Evolutionary conservation across 2,113 vertebrate species (phyloP).

Genomic region (Tiliqua scincoides): DNA sequence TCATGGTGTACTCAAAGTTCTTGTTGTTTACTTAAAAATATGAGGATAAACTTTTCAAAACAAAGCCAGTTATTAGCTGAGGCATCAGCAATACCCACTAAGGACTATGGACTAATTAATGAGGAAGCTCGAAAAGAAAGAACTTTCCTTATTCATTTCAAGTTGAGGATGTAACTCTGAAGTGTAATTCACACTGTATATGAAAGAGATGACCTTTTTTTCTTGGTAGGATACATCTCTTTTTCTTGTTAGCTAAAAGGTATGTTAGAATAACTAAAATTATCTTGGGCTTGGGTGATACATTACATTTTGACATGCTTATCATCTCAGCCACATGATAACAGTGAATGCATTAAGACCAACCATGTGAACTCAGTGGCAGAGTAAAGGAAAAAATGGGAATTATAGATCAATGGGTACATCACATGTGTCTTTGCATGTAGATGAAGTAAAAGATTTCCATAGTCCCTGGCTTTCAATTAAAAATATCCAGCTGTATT

Average conservation of each 20-base stretch:
- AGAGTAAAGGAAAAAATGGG: not conserved
- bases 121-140: not conserved
- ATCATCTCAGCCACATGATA: not conserved
- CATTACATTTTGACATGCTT: constrained; percentile 7
- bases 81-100: not conserved
- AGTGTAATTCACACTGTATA: not conserved
- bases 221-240: not conserved
- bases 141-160: not conserved
- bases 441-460: not conserved
- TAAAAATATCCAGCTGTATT: not conserved
- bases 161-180: not conserved
- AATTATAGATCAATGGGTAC: not conserved
- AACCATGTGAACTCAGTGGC: not conserved
- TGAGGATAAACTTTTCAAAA: not conserved
- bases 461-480: not conserved
- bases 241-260: not conserved
- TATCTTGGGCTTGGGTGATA: not conserved
- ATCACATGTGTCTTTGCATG: not conserved
- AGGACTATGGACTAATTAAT: not conserved
- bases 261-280: not conserved
- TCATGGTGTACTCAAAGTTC: not conserved
- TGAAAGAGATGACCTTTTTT: not conserved
- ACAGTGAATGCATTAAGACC: not conserved
- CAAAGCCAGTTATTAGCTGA: not conserved
- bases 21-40: not conserved